Conservation (phyloP, 2,113 vertebrate genomes). For the Pardalotus punctatus region DNA sequence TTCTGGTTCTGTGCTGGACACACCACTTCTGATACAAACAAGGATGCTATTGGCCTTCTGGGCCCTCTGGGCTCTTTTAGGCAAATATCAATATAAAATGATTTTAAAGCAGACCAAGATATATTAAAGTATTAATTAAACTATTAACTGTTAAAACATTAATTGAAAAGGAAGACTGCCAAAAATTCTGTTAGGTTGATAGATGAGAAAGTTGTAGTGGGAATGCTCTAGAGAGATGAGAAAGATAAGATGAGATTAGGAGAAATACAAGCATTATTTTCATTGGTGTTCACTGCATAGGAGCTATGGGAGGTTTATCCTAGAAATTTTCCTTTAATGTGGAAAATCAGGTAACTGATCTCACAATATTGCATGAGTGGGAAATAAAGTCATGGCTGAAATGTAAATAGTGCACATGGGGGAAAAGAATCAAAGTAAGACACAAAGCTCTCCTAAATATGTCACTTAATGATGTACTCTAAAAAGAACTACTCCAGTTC, state of each 20-base stretch:
- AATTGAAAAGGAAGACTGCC: neutral
- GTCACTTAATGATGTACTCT: neutral
- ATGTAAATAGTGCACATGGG: neutral
- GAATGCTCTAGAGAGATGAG: neutral
- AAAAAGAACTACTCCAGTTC: neutral
- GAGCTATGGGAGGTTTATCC: accelerated
- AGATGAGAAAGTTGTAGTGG: neutral
- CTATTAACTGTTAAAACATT: too few species aligned
- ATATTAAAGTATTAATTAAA: too few species aligned
- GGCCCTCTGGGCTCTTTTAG: neutral
- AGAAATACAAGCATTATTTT: neutral
- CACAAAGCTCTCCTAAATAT: neutral
- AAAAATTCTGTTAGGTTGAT: neutral
- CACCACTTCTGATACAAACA: neutral
- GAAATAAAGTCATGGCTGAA: neutral
- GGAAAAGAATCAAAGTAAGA: neutral
- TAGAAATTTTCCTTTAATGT: neutral
- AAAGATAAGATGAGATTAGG: neutral
- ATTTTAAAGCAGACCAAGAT: neutral
- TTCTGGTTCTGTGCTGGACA: neutral
- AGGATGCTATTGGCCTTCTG: neutral
- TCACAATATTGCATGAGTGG: neutral
- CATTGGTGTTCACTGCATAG: neutral
- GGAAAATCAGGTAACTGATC: neutral
- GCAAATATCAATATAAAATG: neutral